phyloP scores from a whole-genome alignment of 2,797 vertebrate genomes.

The Arnoldichthys spilopterus region DNA sequence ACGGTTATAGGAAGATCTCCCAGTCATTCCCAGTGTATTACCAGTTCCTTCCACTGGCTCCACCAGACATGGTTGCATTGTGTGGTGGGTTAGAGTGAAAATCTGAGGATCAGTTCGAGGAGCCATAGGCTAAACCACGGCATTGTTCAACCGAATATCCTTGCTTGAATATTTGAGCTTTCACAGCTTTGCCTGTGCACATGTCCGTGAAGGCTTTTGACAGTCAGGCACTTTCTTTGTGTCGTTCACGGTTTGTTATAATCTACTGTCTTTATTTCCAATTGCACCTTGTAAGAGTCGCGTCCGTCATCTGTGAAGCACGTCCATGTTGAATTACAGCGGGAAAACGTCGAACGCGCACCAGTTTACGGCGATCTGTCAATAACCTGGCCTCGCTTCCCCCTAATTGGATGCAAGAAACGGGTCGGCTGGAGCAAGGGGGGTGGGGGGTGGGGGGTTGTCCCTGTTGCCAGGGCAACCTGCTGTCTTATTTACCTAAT shows the following conservation, averaged over 20 bases:
- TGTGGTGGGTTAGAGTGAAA: no score
- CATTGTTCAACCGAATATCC: background rate
- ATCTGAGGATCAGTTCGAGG: no score
- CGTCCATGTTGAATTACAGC: conserved; percentile 78
- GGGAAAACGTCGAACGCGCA: conserved; percentile 79
- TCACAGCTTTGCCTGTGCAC: background rate
- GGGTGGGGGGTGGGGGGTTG: conserved; percentile 76
- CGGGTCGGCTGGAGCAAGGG: conserved; percentile 77
- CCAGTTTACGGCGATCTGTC: conserved; percentile 78
- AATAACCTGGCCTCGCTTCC: conserved; percentile 83
- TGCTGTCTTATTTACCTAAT: conserved; percentile 84
- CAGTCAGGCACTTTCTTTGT: conserved; percentile 1
- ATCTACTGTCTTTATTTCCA: conserved; percentile 51
- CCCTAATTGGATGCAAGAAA: conserved; percentile 83
- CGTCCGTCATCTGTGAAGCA: conserved; percentile 67
- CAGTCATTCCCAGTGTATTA: no score
- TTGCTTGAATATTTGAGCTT: background rate
- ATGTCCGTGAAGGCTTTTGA: background rate
- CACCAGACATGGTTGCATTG: no score
- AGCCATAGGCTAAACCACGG: background rate
- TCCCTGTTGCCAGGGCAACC: conserved; percentile 83
- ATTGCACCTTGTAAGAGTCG: conserved; percentile 34
- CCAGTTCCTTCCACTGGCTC: no score
- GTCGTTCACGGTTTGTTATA: conserved; percentile 24
- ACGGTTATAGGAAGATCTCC: background rate